Base-by-base conservation (phyloP, 1,140 invertebrate genomes). In the Alviniconcha marisindica region DNA sequence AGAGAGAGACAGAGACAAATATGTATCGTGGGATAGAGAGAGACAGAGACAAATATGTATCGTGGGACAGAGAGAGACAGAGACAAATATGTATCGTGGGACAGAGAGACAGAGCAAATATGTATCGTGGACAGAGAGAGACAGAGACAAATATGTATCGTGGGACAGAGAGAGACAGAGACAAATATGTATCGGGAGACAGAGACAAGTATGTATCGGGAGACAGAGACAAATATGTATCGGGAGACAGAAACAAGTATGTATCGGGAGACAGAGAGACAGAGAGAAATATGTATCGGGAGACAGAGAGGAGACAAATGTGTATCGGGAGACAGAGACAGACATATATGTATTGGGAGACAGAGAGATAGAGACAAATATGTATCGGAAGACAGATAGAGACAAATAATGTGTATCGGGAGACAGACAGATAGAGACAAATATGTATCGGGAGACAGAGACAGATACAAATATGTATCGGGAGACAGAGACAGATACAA, bases 241-340 rank as follows among this genome's bases (percentile, higher is more conserved):
- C 15, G 15, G 14, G 2, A 28, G 14, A 36, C 36, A 24, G 63
- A n/a, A n/a, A 21, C n/a, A 69, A 1, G 15, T 18, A 21, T 28
- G 15, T 69, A 14, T 69, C 12, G n/a, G 14, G 51, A 56, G n/a
- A 56, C 14, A 56, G n/a, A n/a, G n/a, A 56, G 12, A 12, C 51
- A 56, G 14, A 56, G 12, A 56, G 14, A 12, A 12, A n/a, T n/a
- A n/a, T n/a, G n/a, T n/a, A n/a, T n/a, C n/a, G 33, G 28, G 33
- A n/a, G n/a, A n/a, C 15, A 69, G 63, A 36, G 33, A 28, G n/a
- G 63, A 69, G 63, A 69, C 14, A 69, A n/a, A 69, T n/a, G n/a
- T n/a, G n/a, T n/a, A n/a, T n/a, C n/a, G 63, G 28, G 63, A 69
- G 63, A 69, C 14, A 69, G 63, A 69, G 63, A 69, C 14, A 69